Evolutionary conservation across 1,140 invertebrate species (phyloP).

Genomic region (Yoshiicerus persimilis): DNA sequence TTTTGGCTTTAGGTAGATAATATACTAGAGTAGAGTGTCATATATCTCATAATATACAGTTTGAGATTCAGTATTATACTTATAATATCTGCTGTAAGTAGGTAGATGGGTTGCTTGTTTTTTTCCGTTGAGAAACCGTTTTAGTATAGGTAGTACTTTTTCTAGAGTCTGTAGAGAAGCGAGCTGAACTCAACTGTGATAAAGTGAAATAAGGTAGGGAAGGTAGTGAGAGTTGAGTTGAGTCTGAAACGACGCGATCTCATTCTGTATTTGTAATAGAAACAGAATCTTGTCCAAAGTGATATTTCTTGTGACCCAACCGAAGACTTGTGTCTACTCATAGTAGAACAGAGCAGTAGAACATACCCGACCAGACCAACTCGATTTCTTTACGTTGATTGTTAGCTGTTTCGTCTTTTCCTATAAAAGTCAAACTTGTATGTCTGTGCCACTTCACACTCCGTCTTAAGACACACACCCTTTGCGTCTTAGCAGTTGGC

Average conservation of each 20-base stretch:
- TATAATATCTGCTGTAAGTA: not conserved
- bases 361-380: not conserved
- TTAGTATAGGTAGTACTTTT: not conserved
- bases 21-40: too few relatives aligned
- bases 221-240: not conserved
- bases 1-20: not conserved
- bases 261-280: not conserved
- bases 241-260: not conserved
- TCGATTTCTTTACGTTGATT: not conserved
- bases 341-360: not conserved
- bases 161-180: not conserved
- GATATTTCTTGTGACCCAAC: not conserved
- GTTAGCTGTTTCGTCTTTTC: not conserved
- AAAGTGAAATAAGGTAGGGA: not conserved
- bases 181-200: not conserved
- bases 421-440: not conserved
- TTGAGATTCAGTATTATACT: not conserved
- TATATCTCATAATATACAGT: not conserved
- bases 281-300: not conserved
- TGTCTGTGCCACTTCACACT: not conserved
- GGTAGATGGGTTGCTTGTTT: not conserved
- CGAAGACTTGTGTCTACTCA: too few relatives aligned
- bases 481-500: too few relatives aligned
- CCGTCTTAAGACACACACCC: not conserved
- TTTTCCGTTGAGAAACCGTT: not conserved